Percentiles rank a stretch among this genome's conserved stretches.
These are phyloP conservation scores for Lagorchestes hirsutus DNA, from an alignment of 2,797 vertebrate genomes.

Conservation along the genomic window DNA sequence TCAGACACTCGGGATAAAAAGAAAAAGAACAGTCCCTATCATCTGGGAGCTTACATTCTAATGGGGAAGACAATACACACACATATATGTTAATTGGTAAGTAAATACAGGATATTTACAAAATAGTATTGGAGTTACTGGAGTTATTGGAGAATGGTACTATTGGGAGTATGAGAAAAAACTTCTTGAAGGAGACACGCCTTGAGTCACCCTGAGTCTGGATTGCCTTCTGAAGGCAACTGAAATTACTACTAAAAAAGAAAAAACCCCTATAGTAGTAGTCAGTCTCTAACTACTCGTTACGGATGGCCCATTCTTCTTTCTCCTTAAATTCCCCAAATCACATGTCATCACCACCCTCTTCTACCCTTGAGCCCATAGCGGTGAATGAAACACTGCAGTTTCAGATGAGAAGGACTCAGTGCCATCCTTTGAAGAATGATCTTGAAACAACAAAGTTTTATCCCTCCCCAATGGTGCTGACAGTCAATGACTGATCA, in stretches of 20 bases:
- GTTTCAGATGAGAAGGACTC: background rate
- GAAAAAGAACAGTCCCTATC: background rate
- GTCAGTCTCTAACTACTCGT: background rate
- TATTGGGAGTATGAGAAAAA: background rate
- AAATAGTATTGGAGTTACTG: background rate
- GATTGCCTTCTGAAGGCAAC: background rate
- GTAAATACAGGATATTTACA: background rate
- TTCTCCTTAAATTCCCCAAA: background rate
- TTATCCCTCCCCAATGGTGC: background rate
- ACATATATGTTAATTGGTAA: background rate
- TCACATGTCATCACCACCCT: background rate
- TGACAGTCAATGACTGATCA: background rate
- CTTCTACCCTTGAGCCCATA: background rate
- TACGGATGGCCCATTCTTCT: background rate
- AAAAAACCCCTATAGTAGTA: background rate
- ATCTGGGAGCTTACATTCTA: background rate
- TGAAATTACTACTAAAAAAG: background rate
- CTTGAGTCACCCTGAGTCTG: background rate
- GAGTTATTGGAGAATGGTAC: too few species aligned
- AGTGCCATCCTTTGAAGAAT: background rate
- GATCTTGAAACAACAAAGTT: background rate
- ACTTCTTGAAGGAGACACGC: background rate
- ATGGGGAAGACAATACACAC: background rate
- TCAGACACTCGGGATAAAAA: background rate
- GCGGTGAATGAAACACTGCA: background rate